These are phyloP conservation scores for Misgurnus mizolepis DNA, from an alignment of 2,113 vertebrate species.

Conservation along the genomic window DNA sequence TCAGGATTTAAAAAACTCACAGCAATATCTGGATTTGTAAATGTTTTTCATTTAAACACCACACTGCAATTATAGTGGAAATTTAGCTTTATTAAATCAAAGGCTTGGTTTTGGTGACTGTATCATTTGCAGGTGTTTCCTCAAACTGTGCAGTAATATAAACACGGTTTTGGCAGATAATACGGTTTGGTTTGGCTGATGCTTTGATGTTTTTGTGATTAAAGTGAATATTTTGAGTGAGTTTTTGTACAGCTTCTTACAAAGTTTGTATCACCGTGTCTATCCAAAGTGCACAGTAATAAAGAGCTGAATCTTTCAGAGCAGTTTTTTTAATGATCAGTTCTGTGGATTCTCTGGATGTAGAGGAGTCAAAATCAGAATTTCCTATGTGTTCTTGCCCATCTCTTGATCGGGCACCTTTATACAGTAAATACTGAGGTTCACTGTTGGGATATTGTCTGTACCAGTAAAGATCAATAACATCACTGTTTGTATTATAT, in stretches of 20 bases:
- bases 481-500: neutral
- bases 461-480: constrained; percentile 10
- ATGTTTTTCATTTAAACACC: too few relatives aligned
- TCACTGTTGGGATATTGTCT: constrained; percentile 35
- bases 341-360: constrained; percentile 26
- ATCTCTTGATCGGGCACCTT: constrained; percentile 8
- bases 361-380: neutral
- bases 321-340: constrained; percentile 8
- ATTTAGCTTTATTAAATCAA: constrained; percentile 1
- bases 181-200: neutral
- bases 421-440: constrained; percentile 19
- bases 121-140: constrained; percentile 15
- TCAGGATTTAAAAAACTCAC: too few relatives aligned
- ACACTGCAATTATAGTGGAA: neutral
- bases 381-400: rapidly evolving
- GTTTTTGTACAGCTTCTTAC: constrained; percentile 33
- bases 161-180: neutral
- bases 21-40: too few relatives aligned
- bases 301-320: constrained; percentile 34
- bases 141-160: neutral
- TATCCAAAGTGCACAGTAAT: constrained; percentile 30
- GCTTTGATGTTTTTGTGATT: neutral
- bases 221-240: neutral
- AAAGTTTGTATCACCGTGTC: constrained; percentile 25
- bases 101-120: neutral